Percentiles rank a stretch among this genome's conserved stretches.
Evolutionary conservation across 92 coral and sea anemone species (phyloP).

Genomic region (Zoanthus gigantus): DNA sequence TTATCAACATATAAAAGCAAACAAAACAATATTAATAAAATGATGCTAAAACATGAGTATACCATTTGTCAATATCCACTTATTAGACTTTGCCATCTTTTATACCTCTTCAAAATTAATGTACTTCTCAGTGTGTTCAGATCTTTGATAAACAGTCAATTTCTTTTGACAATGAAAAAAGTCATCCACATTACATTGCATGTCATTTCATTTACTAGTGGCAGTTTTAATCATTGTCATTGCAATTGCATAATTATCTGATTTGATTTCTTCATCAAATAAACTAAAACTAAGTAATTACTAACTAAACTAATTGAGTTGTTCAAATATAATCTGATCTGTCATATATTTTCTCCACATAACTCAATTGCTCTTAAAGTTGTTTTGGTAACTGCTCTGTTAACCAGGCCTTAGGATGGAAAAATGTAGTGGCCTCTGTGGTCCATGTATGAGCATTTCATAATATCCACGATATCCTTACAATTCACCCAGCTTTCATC

Average conservation of each 20-base stretch:
- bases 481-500: constrained; percentile 18
- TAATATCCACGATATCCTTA: constrained; percentile 27
- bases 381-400: background rate
- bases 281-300: background rate
- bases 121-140: background rate
- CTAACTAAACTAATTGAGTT: background rate
- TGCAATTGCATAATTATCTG: background rate
- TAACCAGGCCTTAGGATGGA: constrained; percentile 6
- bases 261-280: background rate
- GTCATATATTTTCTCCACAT: background rate
- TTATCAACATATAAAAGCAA: background rate
- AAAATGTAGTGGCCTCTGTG: constrained; percentile 28
- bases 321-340: constrained; percentile 18
- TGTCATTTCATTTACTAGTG: background rate
- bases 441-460: constrained; percentile 46
- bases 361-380: background rate
- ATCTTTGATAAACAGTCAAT: background rate
- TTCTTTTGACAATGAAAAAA: background rate
- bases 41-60: constrained; percentile 16
- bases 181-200: constrained; percentile 18
- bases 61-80: constrained; percentile 8
- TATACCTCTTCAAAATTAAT: constrained; percentile 19
- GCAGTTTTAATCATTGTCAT: constrained; percentile 8
- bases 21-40: background rate
- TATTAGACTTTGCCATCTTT: background rate